A percentile compares a stretch with the other conserved stretches of the same genome.
Conservation (phyloP, 2,113 vertebrate genomes). For the Prunella himalayana region DNA sequence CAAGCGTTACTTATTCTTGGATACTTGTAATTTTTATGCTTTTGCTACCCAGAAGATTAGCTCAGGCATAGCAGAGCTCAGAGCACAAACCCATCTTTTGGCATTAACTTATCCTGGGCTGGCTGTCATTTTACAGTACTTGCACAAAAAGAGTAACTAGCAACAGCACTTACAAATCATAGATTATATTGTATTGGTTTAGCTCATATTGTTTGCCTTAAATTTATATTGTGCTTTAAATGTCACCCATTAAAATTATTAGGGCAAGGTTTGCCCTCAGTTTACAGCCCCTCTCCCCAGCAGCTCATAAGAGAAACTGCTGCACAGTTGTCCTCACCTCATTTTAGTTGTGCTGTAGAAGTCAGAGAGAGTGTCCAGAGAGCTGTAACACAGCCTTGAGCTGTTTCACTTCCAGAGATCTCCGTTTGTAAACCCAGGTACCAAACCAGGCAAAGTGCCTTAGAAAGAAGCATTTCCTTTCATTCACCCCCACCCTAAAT, state of each 20-base stretch:
- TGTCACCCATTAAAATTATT: slow-evolving; percentile 38
- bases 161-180: slow-evolving; percentile 46
- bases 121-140: slow-evolving; percentile 63
- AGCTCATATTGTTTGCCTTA: slow-evolving; percentile 44
- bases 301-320: not conserved
- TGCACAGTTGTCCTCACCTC: not conserved
- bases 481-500: not conserved
- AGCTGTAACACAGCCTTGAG: not conserved
- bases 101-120: slow-evolving; percentile 60
- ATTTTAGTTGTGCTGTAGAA: not conserved
- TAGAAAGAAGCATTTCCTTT: not conserved
- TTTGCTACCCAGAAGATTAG: slow-evolving; percentile 59
- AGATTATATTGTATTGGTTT: slow-evolving; percentile 43
- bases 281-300: slow-evolving; percentile 17
- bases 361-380: not conserved
- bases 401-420: not conserved
- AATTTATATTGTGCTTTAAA: slow-evolving; percentile 56
- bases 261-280: slow-evolving; percentile 5
- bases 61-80: slow-evolving; percentile 58
- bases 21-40: slow-evolving; percentile 56
- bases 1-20: slow-evolving; percentile 58
- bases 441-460: not conserved
- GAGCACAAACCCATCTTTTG: slow-evolving; percentile 60
- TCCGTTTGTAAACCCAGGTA: not conserved
- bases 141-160: slow-evolving; percentile 60